These are phyloP conservation scores for Scomber scombrus DNA, from an alignment of 2,113 vertebrate species.

Conservation along the genomic window DNA sequence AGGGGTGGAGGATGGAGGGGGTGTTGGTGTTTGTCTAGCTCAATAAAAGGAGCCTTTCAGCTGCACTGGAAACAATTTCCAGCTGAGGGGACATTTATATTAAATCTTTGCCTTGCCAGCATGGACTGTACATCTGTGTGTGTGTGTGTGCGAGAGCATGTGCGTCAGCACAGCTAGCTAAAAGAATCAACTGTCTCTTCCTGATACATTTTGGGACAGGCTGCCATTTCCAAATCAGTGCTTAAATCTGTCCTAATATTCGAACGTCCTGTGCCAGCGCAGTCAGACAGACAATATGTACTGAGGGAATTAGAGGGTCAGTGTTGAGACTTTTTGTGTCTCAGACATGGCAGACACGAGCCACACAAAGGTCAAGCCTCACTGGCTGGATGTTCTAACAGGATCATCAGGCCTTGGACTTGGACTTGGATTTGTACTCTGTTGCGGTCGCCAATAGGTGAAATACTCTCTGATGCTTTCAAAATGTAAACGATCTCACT, in stretches of 20 bases:
- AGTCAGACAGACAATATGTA: slow-evolving; percentile 29
- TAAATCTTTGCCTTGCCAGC: slow-evolving; percentile 59
- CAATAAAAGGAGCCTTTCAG: slow-evolving; percentile 84
- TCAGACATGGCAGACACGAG: slow-evolving; percentile 41
- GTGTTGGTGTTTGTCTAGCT: slow-evolving; percentile 69
- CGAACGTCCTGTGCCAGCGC: slow-evolving; percentile 8
- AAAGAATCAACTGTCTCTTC: slow-evolving; percentile 44
- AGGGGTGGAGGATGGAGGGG: slow-evolving; percentile 25
- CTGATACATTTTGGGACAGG: slow-evolving; percentile 43
- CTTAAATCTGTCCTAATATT: slow-evolving; percentile 46
- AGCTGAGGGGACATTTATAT: slow-evolving; percentile 77
- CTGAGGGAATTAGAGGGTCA: slow-evolving; percentile 53
- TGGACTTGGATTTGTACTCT: too few relatives aligned
- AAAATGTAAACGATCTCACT: slow-evolving; percentile 4
- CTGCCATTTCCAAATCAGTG: slow-evolving; percentile 52
- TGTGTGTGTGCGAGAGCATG: slow-evolving; percentile 7
- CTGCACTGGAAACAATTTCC: slow-evolving; percentile 82
- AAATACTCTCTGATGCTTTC: background rate
- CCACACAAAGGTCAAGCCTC: slow-evolving; percentile 57
- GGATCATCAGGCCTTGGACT: slow-evolving; percentile 46
- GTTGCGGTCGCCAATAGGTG: background rate
- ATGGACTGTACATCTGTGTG: slow-evolving; percentile 16
- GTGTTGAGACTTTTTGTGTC: slow-evolving; percentile 31
- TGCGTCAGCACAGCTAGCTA: slow-evolving; percentile 18
- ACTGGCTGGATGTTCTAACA: slow-evolving; percentile 37